Evolutionary conservation across 1,140 invertebrate genomes (phyloP), one percentile per base, ranked within the genome.

Genomic region (Medauroidea extradentata): DNA sequence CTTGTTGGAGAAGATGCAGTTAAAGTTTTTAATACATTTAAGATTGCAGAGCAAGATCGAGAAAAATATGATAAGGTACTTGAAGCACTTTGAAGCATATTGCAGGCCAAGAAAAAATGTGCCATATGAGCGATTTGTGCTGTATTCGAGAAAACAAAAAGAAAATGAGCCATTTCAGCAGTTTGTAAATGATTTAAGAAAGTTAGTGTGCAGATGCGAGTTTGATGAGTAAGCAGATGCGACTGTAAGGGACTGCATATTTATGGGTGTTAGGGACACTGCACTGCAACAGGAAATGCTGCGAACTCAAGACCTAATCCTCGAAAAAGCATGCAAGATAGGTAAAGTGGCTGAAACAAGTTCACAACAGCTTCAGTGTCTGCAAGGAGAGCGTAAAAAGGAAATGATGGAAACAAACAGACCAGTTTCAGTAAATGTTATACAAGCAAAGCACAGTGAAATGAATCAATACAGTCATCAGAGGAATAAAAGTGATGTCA

Each of bases 241-340:
- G 56, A 51, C 72, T n/a, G 59, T 72, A 5, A 63, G 65, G 51
- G 73, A 72, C 70, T 27, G 71, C 69, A 46, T 46, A 18, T 19
- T 23, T 46, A 18, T 46, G 21, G 69, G 72, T 34, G 1, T 34
- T 11, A 21, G 53, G 0, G 65, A 73, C 53, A 49, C 62, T 11
- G 13, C 42, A 16, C 18, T 67, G 3, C 66, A 69, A 54, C 64
- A 72, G 60, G 68, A 59, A 56, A 41, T 75, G 29, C 57, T 73
- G 27, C 60, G 67, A 57, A 64, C n/a, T 63, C 14, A 41, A 54
- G 61, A 67, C 19, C 57, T 75, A 41, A 69, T 57, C 3, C 42
- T 73, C 14, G 57, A 65, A 18, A 66, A 68, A 57, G 68, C 68
- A 8, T 58, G 72, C 1, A 51, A 65, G 16, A 59, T 61, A 13